A percentile compares a stretch with the other conserved stretches of the same genome.
Conservation (phyloP, 2,888 invertebrate species). For the Arrhopalites spinosus region DNA sequence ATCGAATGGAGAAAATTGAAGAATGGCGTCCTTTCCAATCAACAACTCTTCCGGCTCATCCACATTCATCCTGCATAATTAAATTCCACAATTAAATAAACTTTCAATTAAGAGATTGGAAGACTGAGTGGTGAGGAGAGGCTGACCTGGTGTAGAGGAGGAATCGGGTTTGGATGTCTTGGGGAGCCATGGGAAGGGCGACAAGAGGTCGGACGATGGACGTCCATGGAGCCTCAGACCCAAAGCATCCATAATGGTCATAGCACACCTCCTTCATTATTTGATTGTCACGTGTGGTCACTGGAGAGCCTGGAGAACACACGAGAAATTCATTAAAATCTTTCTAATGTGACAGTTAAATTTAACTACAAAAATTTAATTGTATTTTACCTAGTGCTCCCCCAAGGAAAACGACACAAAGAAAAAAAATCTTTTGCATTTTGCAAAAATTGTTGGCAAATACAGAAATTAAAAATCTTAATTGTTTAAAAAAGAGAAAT, state of each 20-base stretch:
- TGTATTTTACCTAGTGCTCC: too few relatives aligned
- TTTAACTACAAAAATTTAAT: too few relatives aligned
- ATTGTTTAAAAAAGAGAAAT: too few relatives aligned
- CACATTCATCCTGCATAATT: slow-evolving; percentile 15
- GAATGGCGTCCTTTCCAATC: slow-evolving; percentile 53
- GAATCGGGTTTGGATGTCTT: slow-evolving; percentile 58
- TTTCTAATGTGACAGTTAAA: background rate
- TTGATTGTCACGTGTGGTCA: background rate
- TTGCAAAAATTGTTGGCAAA: too few relatives aligned
- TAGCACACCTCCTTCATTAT: slow-evolving; percentile 58
- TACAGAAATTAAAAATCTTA: too few relatives aligned
- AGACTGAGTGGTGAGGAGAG: background rate
- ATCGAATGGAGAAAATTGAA: slow-evolving; percentile 67
- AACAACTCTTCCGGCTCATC: slow-evolving; percentile 47
- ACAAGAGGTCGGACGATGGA: slow-evolving; percentile 59
- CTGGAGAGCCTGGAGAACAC: background rate
- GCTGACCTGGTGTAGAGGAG: slow-evolving; percentile 58
- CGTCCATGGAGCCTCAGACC: slow-evolving; percentile 59
- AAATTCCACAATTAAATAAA: background rate
- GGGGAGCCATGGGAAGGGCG: slow-evolving; percentile 57
- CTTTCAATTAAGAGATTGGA: background rate
- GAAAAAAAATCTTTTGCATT: too few relatives aligned
- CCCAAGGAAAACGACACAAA: too few relatives aligned
- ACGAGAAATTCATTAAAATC: background rate
- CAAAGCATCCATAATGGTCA: slow-evolving; percentile 60